Base-by-base conservation (phyloP, 2,113 vertebrate species). In the Anguilla rostrata region DNA sequence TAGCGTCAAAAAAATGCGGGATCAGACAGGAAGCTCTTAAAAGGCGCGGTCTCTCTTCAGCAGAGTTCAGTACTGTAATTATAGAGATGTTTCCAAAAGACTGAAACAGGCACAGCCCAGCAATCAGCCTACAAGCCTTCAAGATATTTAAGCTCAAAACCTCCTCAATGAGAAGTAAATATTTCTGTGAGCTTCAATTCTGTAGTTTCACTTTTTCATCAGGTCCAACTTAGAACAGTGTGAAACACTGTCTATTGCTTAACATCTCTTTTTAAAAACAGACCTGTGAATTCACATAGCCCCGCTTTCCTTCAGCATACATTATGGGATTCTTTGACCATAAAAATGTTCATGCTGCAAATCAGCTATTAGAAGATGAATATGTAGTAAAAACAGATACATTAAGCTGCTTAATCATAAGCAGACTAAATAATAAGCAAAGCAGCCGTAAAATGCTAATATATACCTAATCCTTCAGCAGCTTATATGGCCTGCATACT, bases 331-430 rank as follows among this genome's bases (percentile, higher is more conserved):
- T 0, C 20, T n/a, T 71, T 71, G 63, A n/a, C 63, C 7, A n/a
- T n/a, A 60, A 60, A 8, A 60, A 60, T 60, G 9, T 60, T 60
- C 56, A 15, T 60, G 20, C 22, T 22, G 63, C 7, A 22, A 71
- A 71, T 71, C 63, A 71, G 63, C 63, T 26, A 71, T 71, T 71
- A 71, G 7, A n/a, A 71, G 63, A 71, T 71, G 63, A 20, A 71
- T n/a, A 71, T 26, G 43, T 46, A 46, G 63, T 22, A 71, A 71
- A 71, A 78, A 87, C 57, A 4, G n/a, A 86, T 9, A 22, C 78
- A 83, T 83, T 92, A 94, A 94, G 91, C 87, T 89, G 90, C 88
- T 91, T 89, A 90, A 6, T 71, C 66, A 91, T 88, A 86, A 53
- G 34, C 29, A 20, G 34, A 34, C 81, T 87, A 92, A 90, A 88